Conservation (phyloP, 2,888 invertebrate genomes). For the Drosophila acutilabella region DNA sequence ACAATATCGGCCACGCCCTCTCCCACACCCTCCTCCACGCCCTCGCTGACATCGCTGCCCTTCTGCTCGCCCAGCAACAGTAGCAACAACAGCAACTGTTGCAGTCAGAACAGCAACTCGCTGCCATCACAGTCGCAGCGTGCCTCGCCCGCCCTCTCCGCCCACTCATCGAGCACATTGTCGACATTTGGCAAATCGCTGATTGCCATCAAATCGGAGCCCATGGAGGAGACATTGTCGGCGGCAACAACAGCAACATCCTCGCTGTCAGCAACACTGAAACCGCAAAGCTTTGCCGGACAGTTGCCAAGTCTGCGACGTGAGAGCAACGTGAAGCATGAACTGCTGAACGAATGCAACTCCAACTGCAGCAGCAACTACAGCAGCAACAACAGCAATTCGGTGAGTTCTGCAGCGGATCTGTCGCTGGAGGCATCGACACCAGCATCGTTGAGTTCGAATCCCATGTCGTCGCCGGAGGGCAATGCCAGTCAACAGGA, state of each 20-base stretch:
- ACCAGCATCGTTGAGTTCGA: conserved; percentile 83
- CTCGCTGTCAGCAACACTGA: conserved; percentile 25
- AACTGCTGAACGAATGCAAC: conserved; percentile 65
- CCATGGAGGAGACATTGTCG: conserved; percentile 65
- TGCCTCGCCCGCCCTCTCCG: conserved; percentile 59
- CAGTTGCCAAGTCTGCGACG: conserved; percentile 58
- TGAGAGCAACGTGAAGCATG: conserved; percentile 58
- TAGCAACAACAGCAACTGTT: conserved; percentile 31
- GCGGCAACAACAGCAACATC: conserved; percentile 10
- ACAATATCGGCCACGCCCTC: conserved; percentile 6
- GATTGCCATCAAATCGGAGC: conserved; percentile 71
- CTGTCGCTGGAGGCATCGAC: conserved; percentile 84
- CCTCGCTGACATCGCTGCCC: conserved; percentile 52
- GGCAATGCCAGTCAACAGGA: conserved; percentile 69
- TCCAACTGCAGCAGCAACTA: conserved; percentile 68
- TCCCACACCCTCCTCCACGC: not conserved
- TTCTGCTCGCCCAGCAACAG: conserved; percentile 64
- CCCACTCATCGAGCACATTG: conserved; percentile 59
- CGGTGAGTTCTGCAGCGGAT: conserved; percentile 81
- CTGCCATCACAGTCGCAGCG: conserved; percentile 29
- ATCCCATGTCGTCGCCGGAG: conserved; percentile 51
- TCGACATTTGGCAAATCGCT: conserved; percentile 70
- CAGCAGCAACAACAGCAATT: conserved; percentile 68
- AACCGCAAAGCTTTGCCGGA: conserved; percentile 67
- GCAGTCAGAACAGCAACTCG: conserved; percentile 36